These are phyloP conservation scores for Xestobium rufovillosum DNA, from an alignment of 2,888 invertebrate species.

Conservation along the genomic window DNA sequence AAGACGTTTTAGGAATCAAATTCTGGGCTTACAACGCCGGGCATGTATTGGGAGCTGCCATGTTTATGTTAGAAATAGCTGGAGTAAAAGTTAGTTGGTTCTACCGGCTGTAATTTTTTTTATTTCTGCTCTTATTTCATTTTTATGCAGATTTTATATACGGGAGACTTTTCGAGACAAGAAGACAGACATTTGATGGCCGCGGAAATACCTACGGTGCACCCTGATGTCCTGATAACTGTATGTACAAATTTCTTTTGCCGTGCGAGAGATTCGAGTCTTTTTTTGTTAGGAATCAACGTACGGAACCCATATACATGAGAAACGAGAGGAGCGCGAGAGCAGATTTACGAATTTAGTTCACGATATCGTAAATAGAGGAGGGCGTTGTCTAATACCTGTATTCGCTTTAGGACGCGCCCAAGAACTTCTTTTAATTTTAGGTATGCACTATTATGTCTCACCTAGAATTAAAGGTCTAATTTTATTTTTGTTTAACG, in stretches of 20 bases:
- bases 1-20: slow-evolving; percentile 90
- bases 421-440: slow-evolving; percentile 87
- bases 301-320: slow-evolving; percentile 98
- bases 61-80: slow-evolving; percentile 99
- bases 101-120: slow-evolving; percentile 3
- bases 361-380: slow-evolving; percentile 91
- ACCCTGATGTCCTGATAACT: slow-evolving; percentile 94
- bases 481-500: too few relatives aligned
- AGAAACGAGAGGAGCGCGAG: slow-evolving; percentile 95
- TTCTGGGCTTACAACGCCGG: slow-evolving; percentile 99
- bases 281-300: slow-evolving; percentile 73
- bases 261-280: slow-evolving; percentile 18
- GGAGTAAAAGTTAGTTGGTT: slow-evolving; percentile 73
- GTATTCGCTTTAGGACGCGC: slow-evolving; percentile 98
- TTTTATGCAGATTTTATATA: slow-evolving; percentile 66
- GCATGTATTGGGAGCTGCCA: slow-evolving; percentile 97
- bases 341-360: slow-evolving; percentile 87
- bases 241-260: slow-evolving; percentile 43
- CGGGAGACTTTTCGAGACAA: slow-evolving; percentile 97
- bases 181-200: slow-evolving; percentile 99
- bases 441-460: slow-evolving; percentile 54
- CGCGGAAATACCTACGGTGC: slow-evolving; percentile 93
- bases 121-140: not conserved
- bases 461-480: too few relatives aligned
- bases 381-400: slow-evolving; percentile 97